Evolutionary conservation across 2,113 vertebrate species (phyloP).

Genomic region (Microcebus murinus): DNA sequence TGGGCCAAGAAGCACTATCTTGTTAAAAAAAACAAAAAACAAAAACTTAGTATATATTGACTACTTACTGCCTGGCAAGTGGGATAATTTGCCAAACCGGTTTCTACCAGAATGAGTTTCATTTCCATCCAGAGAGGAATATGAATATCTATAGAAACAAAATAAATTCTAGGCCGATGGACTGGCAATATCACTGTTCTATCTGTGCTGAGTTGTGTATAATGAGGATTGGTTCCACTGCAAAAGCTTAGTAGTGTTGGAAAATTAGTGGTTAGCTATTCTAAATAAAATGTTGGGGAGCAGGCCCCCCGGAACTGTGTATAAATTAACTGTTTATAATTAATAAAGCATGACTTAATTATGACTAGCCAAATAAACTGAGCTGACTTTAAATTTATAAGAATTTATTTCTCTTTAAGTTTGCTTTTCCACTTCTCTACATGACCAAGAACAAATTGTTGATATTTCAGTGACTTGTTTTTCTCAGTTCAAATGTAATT

Average conservation of each 20-base stretch:
- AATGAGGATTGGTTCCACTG: neutral
- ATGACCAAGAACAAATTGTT: conserved; percentile 34
- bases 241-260: neutral
- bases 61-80: neutral
- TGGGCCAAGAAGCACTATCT: neutral
- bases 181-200: no score
- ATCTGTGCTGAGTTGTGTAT: neutral
- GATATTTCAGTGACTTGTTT: conserved; percentile 26
- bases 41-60: neutral
- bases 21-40: neutral
- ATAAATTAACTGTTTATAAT: neutral
- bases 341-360: neutral
- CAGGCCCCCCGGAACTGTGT: neutral
- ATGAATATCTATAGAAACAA: neutral
- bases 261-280: no score
- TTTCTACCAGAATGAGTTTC: neutral
- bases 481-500: conserved; percentile 38
- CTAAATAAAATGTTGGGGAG: neutral
- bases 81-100: neutral
- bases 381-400: conserved; percentile 15
- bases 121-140: neutral
- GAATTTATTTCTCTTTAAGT: neutral
- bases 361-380: neutral
- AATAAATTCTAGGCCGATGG: neutral
- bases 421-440: conserved; percentile 13